Evolutionary conservation across 2,888 invertebrate genomes (phyloP).

Genomic region (Tenthredo mesomela): DNA sequence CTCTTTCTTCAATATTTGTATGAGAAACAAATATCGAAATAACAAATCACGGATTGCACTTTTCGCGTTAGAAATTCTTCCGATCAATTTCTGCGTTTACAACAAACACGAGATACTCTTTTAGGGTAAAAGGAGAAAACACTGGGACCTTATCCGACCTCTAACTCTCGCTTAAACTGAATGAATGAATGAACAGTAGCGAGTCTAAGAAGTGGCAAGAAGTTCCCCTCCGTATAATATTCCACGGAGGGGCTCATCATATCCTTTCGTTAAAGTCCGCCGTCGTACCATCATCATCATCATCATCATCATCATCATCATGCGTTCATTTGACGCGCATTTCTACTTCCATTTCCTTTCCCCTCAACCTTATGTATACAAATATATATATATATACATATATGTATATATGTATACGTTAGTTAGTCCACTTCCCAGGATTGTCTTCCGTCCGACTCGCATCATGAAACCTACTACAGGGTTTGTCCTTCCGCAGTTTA

Average conservation of each 20-base stretch:
- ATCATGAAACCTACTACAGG: background rate
- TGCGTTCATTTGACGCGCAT: conserved; percentile 41
- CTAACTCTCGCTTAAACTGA: conserved; percentile 43
- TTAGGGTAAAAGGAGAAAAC: background rate
- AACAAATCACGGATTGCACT: background rate
- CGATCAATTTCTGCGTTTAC: background rate
- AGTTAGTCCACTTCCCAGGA: conserved; percentile 49
- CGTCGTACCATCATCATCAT: background rate
- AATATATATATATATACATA: too few relatives aligned
- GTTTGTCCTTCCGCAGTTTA: conserved; percentile 18
- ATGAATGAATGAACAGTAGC: conserved; percentile 45
- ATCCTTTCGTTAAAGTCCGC: conserved; percentile 42
- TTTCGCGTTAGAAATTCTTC: background rate
- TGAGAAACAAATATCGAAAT: background rate
- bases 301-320: background rate
- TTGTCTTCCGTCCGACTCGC: conserved; percentile 42
- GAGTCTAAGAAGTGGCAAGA: conserved; percentile 41
- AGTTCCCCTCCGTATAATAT: conserved; percentile 29
- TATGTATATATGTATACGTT: background rate
- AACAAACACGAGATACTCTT: background rate
- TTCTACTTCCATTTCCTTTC: conserved; percentile 33
- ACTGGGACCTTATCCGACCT: conserved; percentile 12
- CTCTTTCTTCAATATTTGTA: too few relatives aligned
- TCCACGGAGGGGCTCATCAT: conserved; percentile 4
- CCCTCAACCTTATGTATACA: background rate